Evolutionary conservation across 2,888 invertebrate species (phyloP), one percentile per base, ranked within the genome.

Genomic region (Chalcis sispes): DNA sequence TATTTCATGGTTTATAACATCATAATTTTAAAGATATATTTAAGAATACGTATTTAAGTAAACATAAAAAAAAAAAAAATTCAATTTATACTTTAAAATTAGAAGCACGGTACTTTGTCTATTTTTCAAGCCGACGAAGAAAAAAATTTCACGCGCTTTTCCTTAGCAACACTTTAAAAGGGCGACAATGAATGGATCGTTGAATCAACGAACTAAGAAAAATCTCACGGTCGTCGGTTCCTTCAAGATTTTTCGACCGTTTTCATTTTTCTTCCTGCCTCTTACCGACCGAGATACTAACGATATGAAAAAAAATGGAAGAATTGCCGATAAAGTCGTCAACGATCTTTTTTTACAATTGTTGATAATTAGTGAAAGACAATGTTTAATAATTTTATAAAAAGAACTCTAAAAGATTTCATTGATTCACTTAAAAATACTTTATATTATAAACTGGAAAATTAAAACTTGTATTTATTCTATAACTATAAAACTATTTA

Each of bases 151-250:
- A 50, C 61, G 61, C 52, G 18, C 40, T 62, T 52, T 69, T 50
- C 18, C 18, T 40, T 42, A n/a, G n/a, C n/a, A n/a, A 27, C 32
- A 46, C n/a, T n/a, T 72, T 46, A 42, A 27, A 59, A 15, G 48
- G 52, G 59, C 69, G 5, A 36, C n/a, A 36, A 36, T 36, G 36
- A 10, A 36, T 7, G 4, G 42, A 4, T 15, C 42, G 42, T 13
- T 13, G 13, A 15, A 13, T 42, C 2, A 42, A 42, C 13, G 15
- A 13, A 42, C 2, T 32, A 64, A 29, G 25, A 50, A 66, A 61
- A 50, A 73, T 59, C 59, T 66, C 15, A 18, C 42, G n/a, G n/a
- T 58, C 27, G 72, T 59, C 66, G 66, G 66, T 66, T 18, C 56
- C 18, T 56, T 29, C 42, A 50, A 61, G 23, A 25, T 42, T 13